Evolutionary conservation across 2,888 invertebrate species (phyloP), one percentile per base, ranked within the genome.

Genomic region (Phyto melanocephala): DNA sequence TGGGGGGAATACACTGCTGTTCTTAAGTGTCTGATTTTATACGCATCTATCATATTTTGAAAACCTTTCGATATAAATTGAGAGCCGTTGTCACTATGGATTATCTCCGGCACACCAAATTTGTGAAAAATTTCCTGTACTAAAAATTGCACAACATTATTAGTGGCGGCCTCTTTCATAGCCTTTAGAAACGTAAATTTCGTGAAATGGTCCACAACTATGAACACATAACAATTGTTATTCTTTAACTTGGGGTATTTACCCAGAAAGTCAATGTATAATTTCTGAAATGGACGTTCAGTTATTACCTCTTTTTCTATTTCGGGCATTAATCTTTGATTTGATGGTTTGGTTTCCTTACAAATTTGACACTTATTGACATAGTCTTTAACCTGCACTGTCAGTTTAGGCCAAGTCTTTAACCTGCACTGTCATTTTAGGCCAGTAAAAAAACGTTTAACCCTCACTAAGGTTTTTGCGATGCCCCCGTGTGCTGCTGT

Each of bases 1-100:
- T 89, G 89, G 0, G 88, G 87, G 15, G 87, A 86, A 65, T 89
- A 89, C 7, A 67, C 50, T 0, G 86, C 84, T 35, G 47, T 47
- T 47, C 17, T 47, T 7, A 20, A 17, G 10, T 47, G 47, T 0
- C 10, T 15, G 10, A 47, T 47, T 8, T 47, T 47, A 20, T 47
- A 47, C 2, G 47, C 20, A 2, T 47, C 17, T n/a, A 47, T 47
- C 20, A 47, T 47, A 10, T 47, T 17, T 20, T 47, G 47, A 47
- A 47, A 47, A 2, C 17, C 17, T 10, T 47, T 47, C 8, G 47
- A 17, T 17, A 10, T 7, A 47, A 47, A 84, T 87, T 52, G 77
- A 85, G 7, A 80, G 70, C 35, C 85, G 86, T 58, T 17, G 85
- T 86, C 24, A 1, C 17, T 17, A 17, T 47, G 47, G 10, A 47